Conservation (phyloP, 2,888 invertebrate species). For the Entomobrya multifasciata region DNA sequence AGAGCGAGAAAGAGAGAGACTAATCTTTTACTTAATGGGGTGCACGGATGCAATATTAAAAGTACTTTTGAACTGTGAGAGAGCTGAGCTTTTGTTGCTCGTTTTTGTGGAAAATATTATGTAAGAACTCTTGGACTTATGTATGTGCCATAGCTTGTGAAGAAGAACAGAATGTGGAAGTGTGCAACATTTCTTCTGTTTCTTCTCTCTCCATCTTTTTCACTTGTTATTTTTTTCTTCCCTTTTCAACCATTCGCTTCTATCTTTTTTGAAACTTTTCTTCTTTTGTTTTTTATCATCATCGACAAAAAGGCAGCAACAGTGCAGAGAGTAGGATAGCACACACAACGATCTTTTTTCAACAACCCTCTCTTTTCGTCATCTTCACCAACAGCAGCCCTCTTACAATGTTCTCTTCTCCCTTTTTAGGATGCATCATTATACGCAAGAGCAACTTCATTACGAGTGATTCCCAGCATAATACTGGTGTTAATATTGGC, state of each 20-base stretch:
- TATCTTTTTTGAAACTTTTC: slow-evolving; percentile 43
- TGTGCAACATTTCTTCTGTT: slow-evolving; percentile 16
- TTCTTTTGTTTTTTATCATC: slow-evolving; percentile 47
- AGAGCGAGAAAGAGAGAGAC: slow-evolving; percentile 26
- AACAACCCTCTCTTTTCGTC: slow-evolving; percentile 14
- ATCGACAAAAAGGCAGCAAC: slow-evolving; percentile 20
- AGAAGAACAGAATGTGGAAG: neutral
- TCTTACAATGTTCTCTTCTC: slow-evolving; percentile 40
- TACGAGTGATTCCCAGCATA: slow-evolving; percentile 68
- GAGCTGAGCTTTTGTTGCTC: too few relatives aligned
- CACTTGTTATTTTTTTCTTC: slow-evolving; percentile 38
- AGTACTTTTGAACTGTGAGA: slow-evolving; percentile 44
- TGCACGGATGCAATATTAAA: slow-evolving; percentile 68
- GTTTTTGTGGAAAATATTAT: too few relatives aligned
- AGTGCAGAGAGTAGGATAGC: too few relatives aligned
- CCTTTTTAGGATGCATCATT: slow-evolving; percentile 65
- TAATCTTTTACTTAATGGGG: slow-evolving; percentile 72
- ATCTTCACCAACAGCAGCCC: slow-evolving; percentile 50
- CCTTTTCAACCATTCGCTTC: slow-evolving; percentile 21
- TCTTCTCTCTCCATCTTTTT: slow-evolving; percentile 6
- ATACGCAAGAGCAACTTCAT: slow-evolving; percentile 71
- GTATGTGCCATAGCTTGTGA: neutral
- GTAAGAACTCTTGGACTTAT: neutral
- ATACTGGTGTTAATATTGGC: slow-evolving; percentile 70
- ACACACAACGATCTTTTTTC: slow-evolving; percentile 53